phyloP scores from a whole-genome alignment of 2,888 invertebrate species.

The Cerastoderma edule region DNA sequence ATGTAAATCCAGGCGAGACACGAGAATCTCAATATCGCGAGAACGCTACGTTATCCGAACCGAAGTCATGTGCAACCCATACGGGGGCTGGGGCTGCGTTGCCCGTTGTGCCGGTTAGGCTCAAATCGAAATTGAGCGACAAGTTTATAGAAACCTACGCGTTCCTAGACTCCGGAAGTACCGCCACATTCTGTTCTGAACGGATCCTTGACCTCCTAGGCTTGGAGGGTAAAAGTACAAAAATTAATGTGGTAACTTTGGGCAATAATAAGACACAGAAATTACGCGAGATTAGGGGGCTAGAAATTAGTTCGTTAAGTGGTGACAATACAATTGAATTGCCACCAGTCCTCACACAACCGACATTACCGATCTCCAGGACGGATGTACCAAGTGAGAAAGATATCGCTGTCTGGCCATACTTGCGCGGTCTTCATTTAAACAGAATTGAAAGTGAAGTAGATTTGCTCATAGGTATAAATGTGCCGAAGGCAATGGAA shows the following conservation, averaged over 20 bases:
- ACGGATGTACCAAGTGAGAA: constrained; percentile 11
- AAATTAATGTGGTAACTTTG: constrained; percentile 31
- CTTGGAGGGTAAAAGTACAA: constrained; percentile 27
- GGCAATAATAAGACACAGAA: constrained; percentile 12
- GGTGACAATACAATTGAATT: constrained; percentile 29
- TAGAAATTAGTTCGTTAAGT: constrained; percentile 34
- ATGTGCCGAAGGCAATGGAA: constrained; percentile 57
- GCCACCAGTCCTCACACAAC: constrained; percentile 24
- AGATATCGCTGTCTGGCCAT: constrained; percentile 29
- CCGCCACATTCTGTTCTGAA: constrained; percentile 42
- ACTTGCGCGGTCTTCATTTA: constrained; percentile 26
- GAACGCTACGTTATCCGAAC: not conserved
- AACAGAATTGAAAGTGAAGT: constrained; percentile 44
- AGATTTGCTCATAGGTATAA: constrained; percentile 44
- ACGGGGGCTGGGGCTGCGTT: constrained; percentile 58
- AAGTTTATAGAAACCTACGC: constrained; percentile 43
- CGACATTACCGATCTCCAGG: constrained; percentile 26
- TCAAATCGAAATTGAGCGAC: constrained; percentile 21
- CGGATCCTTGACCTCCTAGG: constrained; percentile 5
- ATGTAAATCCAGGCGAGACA: constrained; percentile 23
- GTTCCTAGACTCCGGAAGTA: constrained; percentile 49
- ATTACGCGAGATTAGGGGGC: constrained; percentile 2
- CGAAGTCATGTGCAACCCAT: not conserved
- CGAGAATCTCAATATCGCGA: not conserved
- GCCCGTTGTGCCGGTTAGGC: constrained; percentile 73